Evolutionary conservation across 2,113 vertebrate species (phyloP), one percentile per base, ranked within the genome.

Genomic region (Sebastes schlegelii): DNA sequence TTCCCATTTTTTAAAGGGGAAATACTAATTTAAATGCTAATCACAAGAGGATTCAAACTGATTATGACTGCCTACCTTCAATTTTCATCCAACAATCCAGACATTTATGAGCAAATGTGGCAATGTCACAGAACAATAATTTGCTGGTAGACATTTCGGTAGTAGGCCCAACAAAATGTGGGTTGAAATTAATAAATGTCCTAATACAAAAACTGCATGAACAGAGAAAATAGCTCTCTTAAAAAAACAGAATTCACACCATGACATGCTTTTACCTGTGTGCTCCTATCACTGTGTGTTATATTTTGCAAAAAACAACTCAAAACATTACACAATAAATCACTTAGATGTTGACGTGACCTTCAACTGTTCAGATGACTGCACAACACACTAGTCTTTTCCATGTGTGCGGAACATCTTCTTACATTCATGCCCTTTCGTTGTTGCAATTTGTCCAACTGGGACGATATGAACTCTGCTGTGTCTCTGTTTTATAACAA

Each of bases 271-370:
- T 21, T 42, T 51, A 8, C 3, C 5, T 68, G 26, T 16, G 23
- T 21, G 11, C 21, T 60, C 2, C 26, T 26, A 26, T 61, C 17
- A 40, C 4, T 51, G 11, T 51, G 1, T 19, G 3, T 74, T 13
- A 49, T 65, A 1, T 2, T 21, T 17, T 61, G 4, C 23, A 26
- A 49, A 49, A 0, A 74, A 8, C 21, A 68, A 4, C 8, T 52
- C 34, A 46, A 13, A 26, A 23, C 10, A 10, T 70, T 17, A 21
- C 9, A 42, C 45, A n/a, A 65, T 58, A 7, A 5, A 7, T 19
- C 60, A n/a, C 2, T 40, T 79, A 61, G 63, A 54, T 72, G 72
- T 69, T 69, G 42, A 23, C 73, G 10, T 57, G 57, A 61, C 43
- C 34, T 57, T 19, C 68, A 78, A 51, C 68, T 52, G 48, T 12